Percentiles rank a stretch among this genome's conserved stretches.
These are phyloP conservation scores for Lemur catta DNA, from an alignment of 2,797 vertebrate genomes.

Conservation along the genomic window DNA sequence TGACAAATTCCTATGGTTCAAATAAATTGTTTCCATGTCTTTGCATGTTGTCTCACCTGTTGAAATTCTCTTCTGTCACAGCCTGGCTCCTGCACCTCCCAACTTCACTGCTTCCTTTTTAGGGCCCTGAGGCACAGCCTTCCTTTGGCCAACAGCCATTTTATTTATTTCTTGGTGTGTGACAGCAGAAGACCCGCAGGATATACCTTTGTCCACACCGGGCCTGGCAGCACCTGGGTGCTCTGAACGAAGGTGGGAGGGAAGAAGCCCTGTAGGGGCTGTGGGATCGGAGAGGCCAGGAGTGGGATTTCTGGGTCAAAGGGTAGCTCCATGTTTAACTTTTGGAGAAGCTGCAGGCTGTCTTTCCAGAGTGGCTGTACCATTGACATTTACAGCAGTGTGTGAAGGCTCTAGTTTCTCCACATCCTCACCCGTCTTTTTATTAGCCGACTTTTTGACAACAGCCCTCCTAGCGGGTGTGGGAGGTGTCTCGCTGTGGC, in stretches of 20 bases:
- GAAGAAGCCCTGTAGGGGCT: neutral
- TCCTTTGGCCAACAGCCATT: neutral
- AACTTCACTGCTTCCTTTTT: neutral
- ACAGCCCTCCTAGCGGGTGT: neutral
- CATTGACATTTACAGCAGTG: neutral
- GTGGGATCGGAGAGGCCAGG: neutral
- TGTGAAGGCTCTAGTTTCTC: neutral
- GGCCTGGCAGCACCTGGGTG: too few species aligned
- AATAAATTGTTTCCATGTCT: neutral
- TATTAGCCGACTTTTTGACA: neutral
- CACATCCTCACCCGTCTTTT: neutral
- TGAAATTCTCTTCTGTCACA: neutral
- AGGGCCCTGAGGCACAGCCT: neutral
- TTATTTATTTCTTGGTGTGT: neutral
- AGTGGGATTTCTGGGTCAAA: neutral
- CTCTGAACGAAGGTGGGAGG: neutral
- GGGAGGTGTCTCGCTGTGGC: neutral
- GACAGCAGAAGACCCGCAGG: too few species aligned
- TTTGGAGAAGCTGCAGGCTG: neutral
- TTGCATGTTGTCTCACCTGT: neutral
- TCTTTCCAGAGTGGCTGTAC: neutral
- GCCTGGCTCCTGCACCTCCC: neutral
- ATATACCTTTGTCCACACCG: too few species aligned
- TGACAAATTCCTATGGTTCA: neutral
- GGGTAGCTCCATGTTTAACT: neutral